Percentiles rank a stretch among this genome's conserved stretches.
These are phyloP conservation scores for Mesocricetus auratus DNA, from an alignment of 2,113 vertebrate species.

Conservation along the genomic window DNA sequence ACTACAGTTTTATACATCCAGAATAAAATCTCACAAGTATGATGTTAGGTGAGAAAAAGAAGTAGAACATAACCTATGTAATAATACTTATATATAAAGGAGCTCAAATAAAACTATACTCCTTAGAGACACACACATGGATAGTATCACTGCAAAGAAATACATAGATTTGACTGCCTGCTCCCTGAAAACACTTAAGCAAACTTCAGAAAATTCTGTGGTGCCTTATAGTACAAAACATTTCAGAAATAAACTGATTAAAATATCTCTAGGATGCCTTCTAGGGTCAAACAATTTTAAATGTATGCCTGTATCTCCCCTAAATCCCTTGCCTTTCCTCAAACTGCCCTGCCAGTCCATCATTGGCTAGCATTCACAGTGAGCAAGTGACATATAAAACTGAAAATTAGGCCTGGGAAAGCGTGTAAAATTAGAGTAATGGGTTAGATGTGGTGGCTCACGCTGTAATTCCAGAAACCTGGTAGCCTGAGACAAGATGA, in stretches of 20 bases:
- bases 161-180: background rate
- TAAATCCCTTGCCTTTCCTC: background rate
- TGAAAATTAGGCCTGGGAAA: background rate
- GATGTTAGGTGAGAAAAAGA: background rate
- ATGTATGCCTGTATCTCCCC: background rate
- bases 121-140: background rate
- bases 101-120: constrained; percentile 14
- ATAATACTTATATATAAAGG: background rate
- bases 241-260: constrained; percentile 12
- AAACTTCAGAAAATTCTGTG: background rate
- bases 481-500: background rate
- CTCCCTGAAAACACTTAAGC: background rate
- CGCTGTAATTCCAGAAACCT: background rate
- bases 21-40: background rate
- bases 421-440: background rate
- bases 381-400: background rate
- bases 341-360: no score
- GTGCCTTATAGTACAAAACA: background rate
- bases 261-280: background rate
- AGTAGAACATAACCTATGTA: background rate
- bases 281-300: background rate
- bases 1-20: background rate
- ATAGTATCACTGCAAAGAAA: background rate
- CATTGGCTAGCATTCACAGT: background rate
- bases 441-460: background rate